A percentile compares a stretch with the other conserved stretches of the same genome.
phyloP scores from a whole-genome alignment of 2,113 vertebrate species.

The Cyanoliseus patagonus region DNA sequence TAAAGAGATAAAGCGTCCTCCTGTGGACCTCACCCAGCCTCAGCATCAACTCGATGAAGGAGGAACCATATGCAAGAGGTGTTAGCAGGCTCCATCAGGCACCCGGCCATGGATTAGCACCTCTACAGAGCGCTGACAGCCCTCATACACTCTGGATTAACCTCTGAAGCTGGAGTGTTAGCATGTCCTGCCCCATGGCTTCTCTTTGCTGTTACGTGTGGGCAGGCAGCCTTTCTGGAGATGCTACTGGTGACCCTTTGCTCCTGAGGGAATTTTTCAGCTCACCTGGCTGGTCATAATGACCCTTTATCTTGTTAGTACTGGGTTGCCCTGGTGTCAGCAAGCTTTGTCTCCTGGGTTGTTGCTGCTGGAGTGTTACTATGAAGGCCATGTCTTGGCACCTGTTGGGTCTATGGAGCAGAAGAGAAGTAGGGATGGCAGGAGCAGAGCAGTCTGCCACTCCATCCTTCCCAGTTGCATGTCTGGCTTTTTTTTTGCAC shows the following conservation, averaged over 20 bases:
- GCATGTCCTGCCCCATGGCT: neutral
- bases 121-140: constrained; percentile 4
- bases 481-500: neutral
- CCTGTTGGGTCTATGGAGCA: neutral
- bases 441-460: neutral
- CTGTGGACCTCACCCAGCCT: neutral
- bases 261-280: neutral
- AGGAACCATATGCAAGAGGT: neutral
- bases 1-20: neutral
- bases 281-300: neutral
- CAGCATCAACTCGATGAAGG: neutral
- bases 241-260: neutral
- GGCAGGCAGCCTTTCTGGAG: neutral
- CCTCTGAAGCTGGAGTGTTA: neutral
- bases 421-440: neutral
- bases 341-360: neutral
- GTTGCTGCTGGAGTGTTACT: neutral
- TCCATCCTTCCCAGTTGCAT: neutral
- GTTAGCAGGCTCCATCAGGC: neutral
- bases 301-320: neutral
- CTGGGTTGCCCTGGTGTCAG: neutral
- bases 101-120: neutral
- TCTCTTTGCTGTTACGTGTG: neutral
- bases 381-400: neutral
- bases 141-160: neutral